phyloP scores from a whole-genome alignment of 1,140 invertebrate genomes.

The Wasmannia auropunctata region DNA sequence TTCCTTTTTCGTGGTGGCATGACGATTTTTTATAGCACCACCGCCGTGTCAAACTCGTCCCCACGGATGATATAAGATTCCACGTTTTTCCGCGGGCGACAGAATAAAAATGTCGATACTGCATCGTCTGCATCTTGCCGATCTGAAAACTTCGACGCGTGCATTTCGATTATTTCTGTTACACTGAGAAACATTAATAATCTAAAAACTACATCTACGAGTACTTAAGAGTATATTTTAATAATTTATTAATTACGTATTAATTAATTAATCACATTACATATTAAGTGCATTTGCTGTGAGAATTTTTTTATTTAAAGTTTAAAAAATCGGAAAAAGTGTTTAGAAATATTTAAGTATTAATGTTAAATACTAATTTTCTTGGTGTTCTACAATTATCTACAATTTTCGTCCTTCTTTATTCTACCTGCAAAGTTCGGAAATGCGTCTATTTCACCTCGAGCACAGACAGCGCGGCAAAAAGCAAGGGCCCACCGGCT shows the following conservation, averaged over 20 bases:
- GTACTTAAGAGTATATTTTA: background rate
- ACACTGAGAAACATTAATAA: background rate
- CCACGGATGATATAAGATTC: conserved; percentile 33
- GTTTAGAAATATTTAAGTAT: background rate
- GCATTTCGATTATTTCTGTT: background rate
- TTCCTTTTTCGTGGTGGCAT: background rate
- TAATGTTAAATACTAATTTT: background rate
- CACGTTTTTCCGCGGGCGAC: background rate
- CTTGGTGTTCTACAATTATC: background rate
- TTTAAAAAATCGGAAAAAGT: background rate
- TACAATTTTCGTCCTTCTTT: background rate
- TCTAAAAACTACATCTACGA: background rate
- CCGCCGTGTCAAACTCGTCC: conserved; percentile 47
- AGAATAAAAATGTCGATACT: background rate
- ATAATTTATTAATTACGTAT: background rate
- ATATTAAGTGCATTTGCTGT: background rate
- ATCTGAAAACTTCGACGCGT: background rate
- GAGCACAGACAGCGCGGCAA: background rate
- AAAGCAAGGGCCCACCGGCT: background rate
- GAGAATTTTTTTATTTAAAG: background rate
- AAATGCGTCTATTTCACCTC: background rate
- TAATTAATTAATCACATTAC: background rate
- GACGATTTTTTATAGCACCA: conserved; percentile 62
- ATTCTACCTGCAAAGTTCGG: background rate
- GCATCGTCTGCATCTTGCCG: background rate